These are phyloP conservation scores for Formica exsecta DNA, from an alignment of 1,140 invertebrate species.

Conservation along the genomic window DNA sequence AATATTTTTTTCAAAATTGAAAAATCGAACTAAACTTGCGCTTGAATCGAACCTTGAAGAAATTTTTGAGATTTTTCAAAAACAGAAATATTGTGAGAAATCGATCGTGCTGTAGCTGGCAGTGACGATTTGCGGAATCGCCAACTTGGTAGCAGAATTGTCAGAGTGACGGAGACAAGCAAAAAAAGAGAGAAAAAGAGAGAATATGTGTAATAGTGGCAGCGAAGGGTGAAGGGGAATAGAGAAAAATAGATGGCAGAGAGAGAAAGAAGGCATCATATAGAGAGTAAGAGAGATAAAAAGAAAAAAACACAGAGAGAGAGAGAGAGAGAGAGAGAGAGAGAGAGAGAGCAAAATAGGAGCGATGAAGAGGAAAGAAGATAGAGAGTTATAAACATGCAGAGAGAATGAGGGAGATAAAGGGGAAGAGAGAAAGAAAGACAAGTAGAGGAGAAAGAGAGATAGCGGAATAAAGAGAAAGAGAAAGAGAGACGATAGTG, in stretches of 20 bases:
- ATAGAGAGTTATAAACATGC: constrained; percentile 1
- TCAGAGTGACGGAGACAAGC: constrained; percentile 27
- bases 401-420: background rate
- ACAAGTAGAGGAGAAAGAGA: background rate
- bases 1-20: constrained; percentile 15
- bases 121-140: constrained; percentile 57
- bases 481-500: background rate
- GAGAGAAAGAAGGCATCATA: background rate
- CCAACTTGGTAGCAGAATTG: constrained; percentile 47
- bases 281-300: background rate
- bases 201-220: background rate
- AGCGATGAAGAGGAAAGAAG: background rate
- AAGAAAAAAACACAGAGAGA: too few species aligned
- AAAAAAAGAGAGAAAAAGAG: constrained; percentile 9
- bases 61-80: constrained; percentile 44
- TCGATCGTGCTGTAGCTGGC: constrained; percentile 39
- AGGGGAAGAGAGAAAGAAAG: background rate
- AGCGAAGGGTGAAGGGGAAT: background rate
- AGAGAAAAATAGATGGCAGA: constrained; percentile 26
- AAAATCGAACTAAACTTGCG: background rate
- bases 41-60: background rate
- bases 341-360: background rate
- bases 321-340: background rate
- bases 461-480: background rate
- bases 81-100: constrained; percentile 21